phyloP scores from a whole-genome alignment of 2,113 vertebrate species.

The Vimba vimba region DNA sequence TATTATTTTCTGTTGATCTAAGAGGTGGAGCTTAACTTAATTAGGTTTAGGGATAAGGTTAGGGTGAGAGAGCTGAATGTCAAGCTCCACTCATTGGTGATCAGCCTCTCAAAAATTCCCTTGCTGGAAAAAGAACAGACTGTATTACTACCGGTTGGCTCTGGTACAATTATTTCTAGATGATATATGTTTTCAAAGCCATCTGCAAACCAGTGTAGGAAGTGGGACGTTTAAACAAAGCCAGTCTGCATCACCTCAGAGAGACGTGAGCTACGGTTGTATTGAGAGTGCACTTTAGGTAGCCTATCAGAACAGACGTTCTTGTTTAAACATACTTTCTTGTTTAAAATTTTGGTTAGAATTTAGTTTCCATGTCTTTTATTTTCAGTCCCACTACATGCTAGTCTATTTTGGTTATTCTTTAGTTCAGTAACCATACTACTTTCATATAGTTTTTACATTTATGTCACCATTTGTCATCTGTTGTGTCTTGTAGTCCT shows the following conservation, averaged over 20 bases:
- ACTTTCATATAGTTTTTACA: neutral
- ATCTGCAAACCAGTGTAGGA: constrained; percentile 31
- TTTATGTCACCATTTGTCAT: neutral
- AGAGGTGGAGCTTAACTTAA: too few relatives aligned
- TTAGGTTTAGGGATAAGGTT: too few relatives aligned
- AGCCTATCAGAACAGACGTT: neutral
- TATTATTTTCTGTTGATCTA: neutral
- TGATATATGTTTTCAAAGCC: constrained; percentile 5
- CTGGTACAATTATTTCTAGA: neutral
- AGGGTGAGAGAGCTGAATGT: too few relatives aligned
- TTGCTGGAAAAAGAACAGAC: neutral
- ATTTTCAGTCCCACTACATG: neutral
- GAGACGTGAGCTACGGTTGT: neutral
- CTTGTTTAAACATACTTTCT: neutral
- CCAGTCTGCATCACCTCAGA: constrained; percentile 32
- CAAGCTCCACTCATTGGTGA: too few relatives aligned
- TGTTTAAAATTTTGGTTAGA: neutral
- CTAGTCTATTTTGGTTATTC: neutral
- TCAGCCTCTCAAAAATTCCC: neutral
- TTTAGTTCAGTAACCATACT: too few relatives aligned
- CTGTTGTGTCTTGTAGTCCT: neutral
- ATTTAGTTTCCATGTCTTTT: neutral
- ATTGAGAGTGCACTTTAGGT: neutral
- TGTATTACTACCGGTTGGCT: constrained; percentile 2
- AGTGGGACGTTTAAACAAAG: constrained; percentile 15